Percentiles rank a stretch among this genome's conserved stretches.
phyloP scores from a whole-genome alignment of 2,888 invertebrate species.

The Hyposoter didymator region DNA sequence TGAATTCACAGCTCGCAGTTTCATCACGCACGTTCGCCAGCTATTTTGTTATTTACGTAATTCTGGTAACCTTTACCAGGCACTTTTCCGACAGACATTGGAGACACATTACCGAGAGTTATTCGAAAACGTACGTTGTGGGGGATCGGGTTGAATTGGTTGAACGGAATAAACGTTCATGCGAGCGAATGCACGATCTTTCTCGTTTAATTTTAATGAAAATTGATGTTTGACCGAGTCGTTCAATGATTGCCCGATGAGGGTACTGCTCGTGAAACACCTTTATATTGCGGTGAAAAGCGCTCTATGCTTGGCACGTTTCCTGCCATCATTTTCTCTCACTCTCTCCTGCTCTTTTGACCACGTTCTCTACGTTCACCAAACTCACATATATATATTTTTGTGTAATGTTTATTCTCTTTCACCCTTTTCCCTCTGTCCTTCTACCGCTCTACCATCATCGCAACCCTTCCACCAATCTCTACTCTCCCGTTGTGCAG shows the following conservation, averaged over 20 bases:
- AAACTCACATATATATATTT: background rate
- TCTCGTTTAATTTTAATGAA: slow-evolving; percentile 69
- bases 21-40: slow-evolving; percentile 37
- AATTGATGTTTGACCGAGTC: slow-evolving; percentile 69
- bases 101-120: slow-evolving; percentile 30
- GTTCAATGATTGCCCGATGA: slow-evolving; percentile 52
- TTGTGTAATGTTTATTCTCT: slow-evolving; percentile 40
- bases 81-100: slow-evolving; percentile 38
- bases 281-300: slow-evolving; percentile 44
- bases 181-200: slow-evolving; percentile 39
- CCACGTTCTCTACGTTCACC: background rate
- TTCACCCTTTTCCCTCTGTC: slow-evolving; percentile 46
- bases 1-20: slow-evolving; percentile 57
- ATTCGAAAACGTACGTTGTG: slow-evolving; percentile 36
- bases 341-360: slow-evolving; percentile 19
- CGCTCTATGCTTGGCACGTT: slow-evolving; percentile 52
- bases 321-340: slow-evolving; percentile 48
- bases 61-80: slow-evolving; percentile 25
- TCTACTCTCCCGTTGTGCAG: slow-evolving; percentile 61
- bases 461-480: slow-evolving; percentile 62
- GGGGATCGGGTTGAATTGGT: slow-evolving; percentile 47
- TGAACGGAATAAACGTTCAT: slow-evolving; percentile 11
- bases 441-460: slow-evolving; percentile 31
- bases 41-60: slow-evolving; percentile 32
- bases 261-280: slow-evolving; percentile 54